Percentiles rank a stretch among this genome's conserved stretches.
Conservation (phyloP, 2,888 invertebrate genomes). For the Ophioninae sp. region DNA sequence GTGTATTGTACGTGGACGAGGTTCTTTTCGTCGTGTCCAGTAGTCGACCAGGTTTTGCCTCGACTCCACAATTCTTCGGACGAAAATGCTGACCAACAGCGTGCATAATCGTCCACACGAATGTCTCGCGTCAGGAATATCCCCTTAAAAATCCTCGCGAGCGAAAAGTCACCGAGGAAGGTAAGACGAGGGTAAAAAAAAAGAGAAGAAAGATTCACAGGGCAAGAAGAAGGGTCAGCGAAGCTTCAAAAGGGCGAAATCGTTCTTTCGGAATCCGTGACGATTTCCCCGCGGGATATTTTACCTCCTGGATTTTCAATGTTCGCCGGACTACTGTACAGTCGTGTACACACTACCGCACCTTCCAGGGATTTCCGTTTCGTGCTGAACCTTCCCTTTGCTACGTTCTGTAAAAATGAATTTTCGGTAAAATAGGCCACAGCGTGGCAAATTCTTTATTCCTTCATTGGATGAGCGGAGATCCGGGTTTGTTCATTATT, state of each 20-base stretch:
- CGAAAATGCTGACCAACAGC: constrained; percentile 42
- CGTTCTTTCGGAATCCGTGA: constrained; percentile 53
- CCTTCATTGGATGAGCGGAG: constrained; percentile 17
- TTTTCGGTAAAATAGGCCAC: constrained; percentile 48
- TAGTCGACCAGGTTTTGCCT: constrained; percentile 65
- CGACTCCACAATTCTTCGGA: constrained; percentile 46
- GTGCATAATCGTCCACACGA: constrained; percentile 60
- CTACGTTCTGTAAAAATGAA: constrained; percentile 32
- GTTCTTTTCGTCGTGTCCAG: constrained; percentile 62
- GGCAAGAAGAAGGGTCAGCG: constrained; percentile 46
- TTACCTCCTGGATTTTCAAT: constrained; percentile 38
- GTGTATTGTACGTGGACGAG: constrained; percentile 29
- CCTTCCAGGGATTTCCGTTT: constrained; percentile 48
- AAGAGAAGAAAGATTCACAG: constrained; percentile 34
- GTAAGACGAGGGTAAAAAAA: constrained; percentile 26
- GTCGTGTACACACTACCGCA: constrained; percentile 8
- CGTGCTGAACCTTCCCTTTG: constrained; percentile 51
- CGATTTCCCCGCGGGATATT: constrained; percentile 59
- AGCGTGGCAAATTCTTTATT: constrained; percentile 57
- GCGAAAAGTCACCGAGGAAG: constrained; percentile 43
- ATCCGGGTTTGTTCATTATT: constrained; percentile 48
- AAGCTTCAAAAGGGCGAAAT: constrained; percentile 52
- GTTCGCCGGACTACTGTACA: constrained; percentile 42
- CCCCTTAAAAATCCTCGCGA: constrained; percentile 39
- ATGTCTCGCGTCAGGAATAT: constrained; percentile 23